Evolutionary conservation across 2,888 invertebrate species (phyloP).

Genomic region (Leptopterna dolabrata): DNA sequence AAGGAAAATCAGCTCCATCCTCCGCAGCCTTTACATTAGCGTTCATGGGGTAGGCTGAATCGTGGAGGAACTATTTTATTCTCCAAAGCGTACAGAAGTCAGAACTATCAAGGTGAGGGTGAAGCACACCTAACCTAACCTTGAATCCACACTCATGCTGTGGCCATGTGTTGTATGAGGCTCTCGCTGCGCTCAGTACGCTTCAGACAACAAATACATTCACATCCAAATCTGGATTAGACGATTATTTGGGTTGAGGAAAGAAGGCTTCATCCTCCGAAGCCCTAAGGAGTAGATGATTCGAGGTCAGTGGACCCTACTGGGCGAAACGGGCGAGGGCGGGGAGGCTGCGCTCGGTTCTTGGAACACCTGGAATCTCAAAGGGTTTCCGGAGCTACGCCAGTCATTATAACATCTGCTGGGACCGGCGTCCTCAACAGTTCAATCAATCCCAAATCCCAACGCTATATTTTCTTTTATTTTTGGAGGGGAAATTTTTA

Average conservation of each 20-base stretch:
- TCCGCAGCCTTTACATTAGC: too few species aligned
- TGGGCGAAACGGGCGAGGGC: not conserved
- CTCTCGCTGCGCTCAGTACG: too few species aligned
- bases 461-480: too few species aligned
- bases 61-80: too few species aligned
- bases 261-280: conserved; percentile 3
- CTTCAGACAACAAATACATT: not conserved
- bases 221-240: not conserved
- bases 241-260: not conserved
- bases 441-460: not conserved
- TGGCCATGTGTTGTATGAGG: too few species aligned
- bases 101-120: too few species aligned
- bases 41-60: too few species aligned
- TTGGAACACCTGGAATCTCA: conserved; percentile 37
- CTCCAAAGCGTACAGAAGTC: too few species aligned
- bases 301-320: conserved; percentile 50
- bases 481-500: too few species aligned
- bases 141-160: too few species aligned
- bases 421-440: not conserved
- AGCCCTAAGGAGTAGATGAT: conserved; percentile 37
- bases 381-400: conserved; percentile 35
- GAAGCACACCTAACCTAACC: too few species aligned
- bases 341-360: conserved; percentile 20
- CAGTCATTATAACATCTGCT: conserved; percentile 24
- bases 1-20: too few species aligned